Base-by-base conservation (phyloP, 2,113 vertebrate species). In the Pygoscelis antarcticus region DNA sequence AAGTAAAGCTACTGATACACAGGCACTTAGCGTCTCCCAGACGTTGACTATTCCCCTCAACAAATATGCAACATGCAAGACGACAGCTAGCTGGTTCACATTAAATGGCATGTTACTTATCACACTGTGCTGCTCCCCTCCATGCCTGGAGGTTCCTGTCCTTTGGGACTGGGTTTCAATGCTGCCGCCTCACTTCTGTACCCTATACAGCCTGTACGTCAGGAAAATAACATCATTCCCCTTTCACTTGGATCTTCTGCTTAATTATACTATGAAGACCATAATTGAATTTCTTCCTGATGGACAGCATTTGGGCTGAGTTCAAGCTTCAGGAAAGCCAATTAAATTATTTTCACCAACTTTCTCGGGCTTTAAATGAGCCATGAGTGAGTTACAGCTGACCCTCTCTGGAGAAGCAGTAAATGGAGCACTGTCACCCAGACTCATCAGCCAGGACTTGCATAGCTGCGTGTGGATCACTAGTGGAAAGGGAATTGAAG, bases 31-130 rank as follows among this genome's bases (percentile, higher is more conserved):
- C 11, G 47, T 46, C 36, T 66, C 40, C 44, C 52, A 46, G 38
- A 15, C 27, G 46, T 77, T 49, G 68, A 49, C 68, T 83, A 23
- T 17, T 83, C 20, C 9, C 32, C 55, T 55, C 71, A 64, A 76
- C n/a, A 91, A 65, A 77, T 18, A 8, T 2, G 10, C 19, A 87
- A 42, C 7, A 8, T 13, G 10, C 13, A 65, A 85, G 23, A 83
- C 1, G 3, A 21, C 0, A 3, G 51, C 47, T 52, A 71, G 21
- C 12, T 60, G 36, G 23, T 30, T 70, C 3, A 4, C 13, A 2
- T 62, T 40, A 72, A 72, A 72, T 14, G 4, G 9, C 36, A 26
- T 1, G 3, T 51, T 46, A 52, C 16, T 46, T n/a, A 72, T 55
- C 30, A n/a, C 32, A 52, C 0, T 0, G 38, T 52, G 46, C 51